A percentile compares a stretch with the other conserved stretches of the same genome.
These are phyloP conservation scores for Lanius collurio DNA, from an alignment of 2,113 vertebrate species.

Conservation along the genomic window DNA sequence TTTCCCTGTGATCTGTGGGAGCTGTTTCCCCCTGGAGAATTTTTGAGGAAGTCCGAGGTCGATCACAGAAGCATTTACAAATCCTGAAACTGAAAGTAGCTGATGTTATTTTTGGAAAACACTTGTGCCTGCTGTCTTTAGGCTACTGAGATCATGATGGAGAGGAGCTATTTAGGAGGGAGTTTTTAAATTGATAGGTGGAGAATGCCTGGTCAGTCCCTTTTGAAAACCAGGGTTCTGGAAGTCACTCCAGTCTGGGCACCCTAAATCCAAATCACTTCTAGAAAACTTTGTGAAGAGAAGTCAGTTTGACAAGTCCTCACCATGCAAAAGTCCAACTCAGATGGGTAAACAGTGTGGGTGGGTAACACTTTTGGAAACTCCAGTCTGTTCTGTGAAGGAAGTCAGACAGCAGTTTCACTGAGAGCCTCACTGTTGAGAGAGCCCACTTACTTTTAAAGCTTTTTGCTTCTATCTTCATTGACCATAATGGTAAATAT, in stretches of 20 bases:
- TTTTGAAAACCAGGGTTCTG: background rate
- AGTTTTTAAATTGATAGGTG: background rate
- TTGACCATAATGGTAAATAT: background rate
- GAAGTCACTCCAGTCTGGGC: background rate
- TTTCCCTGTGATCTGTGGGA: background rate
- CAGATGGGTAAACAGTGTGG: background rate
- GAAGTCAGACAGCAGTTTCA: background rate
- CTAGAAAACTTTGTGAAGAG: background rate
- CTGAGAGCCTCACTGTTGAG: background rate
- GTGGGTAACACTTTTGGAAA: background rate
- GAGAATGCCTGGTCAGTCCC: background rate
- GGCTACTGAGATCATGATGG: background rate
- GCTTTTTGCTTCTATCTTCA: background rate
- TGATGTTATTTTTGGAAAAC: conserved; percentile 45
- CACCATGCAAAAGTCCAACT: background rate
- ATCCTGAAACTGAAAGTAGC: conserved; percentile 44
- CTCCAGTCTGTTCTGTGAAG: background rate
- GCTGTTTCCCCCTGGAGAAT: background rate
- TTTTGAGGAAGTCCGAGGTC: conserved; percentile 47
- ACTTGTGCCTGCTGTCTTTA: background rate
- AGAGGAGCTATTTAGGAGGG: background rate
- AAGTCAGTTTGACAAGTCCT: background rate
- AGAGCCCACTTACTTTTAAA: background rate
- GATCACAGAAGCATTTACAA: background rate
- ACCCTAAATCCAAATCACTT: background rate